Evolutionary conservation across 35 echinoderm and acorn worm genomes (phyloP), one percentile per base, ranked within the genome.

Genomic region (Acanthaster planci): DNA sequence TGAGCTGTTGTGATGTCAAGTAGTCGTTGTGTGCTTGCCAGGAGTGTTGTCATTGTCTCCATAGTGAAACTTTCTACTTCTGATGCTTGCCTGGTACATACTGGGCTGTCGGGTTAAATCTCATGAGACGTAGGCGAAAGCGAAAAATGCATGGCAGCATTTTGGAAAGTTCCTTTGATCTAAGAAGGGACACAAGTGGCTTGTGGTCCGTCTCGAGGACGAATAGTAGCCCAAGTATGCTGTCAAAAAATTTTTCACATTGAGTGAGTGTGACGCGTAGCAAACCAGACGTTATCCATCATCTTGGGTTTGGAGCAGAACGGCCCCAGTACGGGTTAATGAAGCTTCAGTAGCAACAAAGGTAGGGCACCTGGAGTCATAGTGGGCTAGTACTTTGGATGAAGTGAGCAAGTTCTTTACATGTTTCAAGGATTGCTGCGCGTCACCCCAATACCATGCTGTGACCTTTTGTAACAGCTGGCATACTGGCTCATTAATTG

Each of bases 191-290:
- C 6, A 90, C 53, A 16, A 94, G 37, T 58, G 87, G 84, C 15
- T 88, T 89, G 82, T 94, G 92, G 51, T 94, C 88, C 10, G 87
- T 94, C 68, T 90, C 92, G 38, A 90, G 31, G 16, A 39, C 32
- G 72, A 86, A 77, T 10, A 77, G 67, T 10, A 84, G 82, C 39
- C 84, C 84, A 17, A 86, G 29, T 2, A 86, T 42, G 78, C 52
- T 55, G 16, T 86, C 84, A 15, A 42, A 50, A 29, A 86, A 86
- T 37, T 75, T 86, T 36, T 77, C 72, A 44, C 91, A 6, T 50
- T 76, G 26, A 92, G 52, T 32, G 90, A 87, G 38, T 85, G 77
- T 23, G 85, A 88, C 34, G 90, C 90, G 82, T 92, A 83, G 55
- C 76, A 38, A 1, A 92, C 67, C 27, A 80, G 91, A 55, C 84